A percentile compares a stretch with the other conserved stretches of the same genome.
Conservation (phyloP, 1,140 invertebrate genomes). For the Coelopa frigida region DNA sequence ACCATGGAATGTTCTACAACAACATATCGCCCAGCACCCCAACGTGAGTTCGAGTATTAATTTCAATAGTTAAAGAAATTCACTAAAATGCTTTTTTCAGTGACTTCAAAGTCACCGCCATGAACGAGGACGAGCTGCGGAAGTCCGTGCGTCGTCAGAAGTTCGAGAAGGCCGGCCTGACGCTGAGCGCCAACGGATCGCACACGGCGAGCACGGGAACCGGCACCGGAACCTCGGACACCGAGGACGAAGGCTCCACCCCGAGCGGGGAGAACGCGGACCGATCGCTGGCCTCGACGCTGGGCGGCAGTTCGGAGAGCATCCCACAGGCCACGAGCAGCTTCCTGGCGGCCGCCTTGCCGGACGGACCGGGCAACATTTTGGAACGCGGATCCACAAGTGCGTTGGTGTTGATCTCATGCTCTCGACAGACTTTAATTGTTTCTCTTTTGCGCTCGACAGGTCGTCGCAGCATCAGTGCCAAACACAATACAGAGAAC, state of each 20-base stretch:
- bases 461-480: conserved; percentile 44
- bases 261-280: conserved; percentile 67
- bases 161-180: conserved; percentile 50
- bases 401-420: conserved; percentile 16
- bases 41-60: conserved; percentile 36
- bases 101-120: conserved; percentile 79
- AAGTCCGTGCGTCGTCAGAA: conserved; percentile 68
- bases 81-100: conserved; percentile 42
- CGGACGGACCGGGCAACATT: conserved; percentile 36
- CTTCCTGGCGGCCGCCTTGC: conserved; percentile 40
- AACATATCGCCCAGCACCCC: conserved; percentile 39
- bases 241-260: conserved; percentile 70
- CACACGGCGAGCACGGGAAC: conserved; percentile 53
- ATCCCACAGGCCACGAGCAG: conserved; percentile 32
- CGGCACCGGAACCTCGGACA: conserved; percentile 68
- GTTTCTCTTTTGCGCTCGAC: not conserved
- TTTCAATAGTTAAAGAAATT: not conserved
- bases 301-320: conserved; percentile 42
- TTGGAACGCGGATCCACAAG: conserved; percentile 45
- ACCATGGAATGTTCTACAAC: conserved; percentile 49
- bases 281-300: conserved; percentile 44
- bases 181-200: conserved; percentile 44
- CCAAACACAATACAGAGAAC: conserved; percentile 43
- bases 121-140: conserved; percentile 74
- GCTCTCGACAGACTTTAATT: too few species aligned